Conservation (phyloP, 2,888 invertebrate genomes). For the Colostygia pectinataria region DNA sequence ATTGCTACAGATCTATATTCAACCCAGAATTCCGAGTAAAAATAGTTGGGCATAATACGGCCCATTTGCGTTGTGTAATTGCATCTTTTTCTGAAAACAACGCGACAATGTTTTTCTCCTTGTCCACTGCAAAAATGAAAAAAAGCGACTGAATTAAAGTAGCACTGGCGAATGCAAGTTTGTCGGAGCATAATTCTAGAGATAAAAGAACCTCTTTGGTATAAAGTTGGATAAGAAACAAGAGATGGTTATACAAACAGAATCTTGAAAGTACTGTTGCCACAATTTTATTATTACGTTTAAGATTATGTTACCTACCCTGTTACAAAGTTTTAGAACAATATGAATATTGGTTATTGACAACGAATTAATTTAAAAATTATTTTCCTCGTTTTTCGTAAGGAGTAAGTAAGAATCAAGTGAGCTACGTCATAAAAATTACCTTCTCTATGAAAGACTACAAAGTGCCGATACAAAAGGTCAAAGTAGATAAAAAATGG, state of each 20-base stretch:
- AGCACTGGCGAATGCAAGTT: slow-evolving; percentile 18
- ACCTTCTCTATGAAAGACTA: no score
- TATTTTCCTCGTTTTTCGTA: no score
- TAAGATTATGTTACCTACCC: no score
- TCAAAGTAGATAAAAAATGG: no score
- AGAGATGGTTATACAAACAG: background rate
- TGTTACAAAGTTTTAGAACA: no score
- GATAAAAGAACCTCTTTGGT: slow-evolving; percentile 10
- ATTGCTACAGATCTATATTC: background rate
- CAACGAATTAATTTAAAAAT: no score
- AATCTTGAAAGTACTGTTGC: background rate
- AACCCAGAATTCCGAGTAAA: slow-evolving; percentile 5
- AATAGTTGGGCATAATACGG: slow-evolving; percentile 28
- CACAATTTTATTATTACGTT: no score
- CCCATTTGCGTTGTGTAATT: slow-evolving; percentile 47
- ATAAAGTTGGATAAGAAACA: slow-evolving; percentile 18
- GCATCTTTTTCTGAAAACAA: slow-evolving; percentile 37
- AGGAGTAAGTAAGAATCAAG: no score
- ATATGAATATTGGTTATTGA: no score
- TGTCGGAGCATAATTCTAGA: slow-evolving; percentile 18
- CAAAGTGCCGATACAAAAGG: no score
- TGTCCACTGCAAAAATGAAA: slow-evolving; percentile 18
- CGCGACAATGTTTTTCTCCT: slow-evolving; percentile 28
- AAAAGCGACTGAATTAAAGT: slow-evolving; percentile 24
- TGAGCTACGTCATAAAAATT: no score